Evolutionary conservation across 2,113 vertebrate genomes (phyloP), one percentile per base, ranked within the genome.

Genomic region (Pseudolaguvia tuberculata): DNA sequence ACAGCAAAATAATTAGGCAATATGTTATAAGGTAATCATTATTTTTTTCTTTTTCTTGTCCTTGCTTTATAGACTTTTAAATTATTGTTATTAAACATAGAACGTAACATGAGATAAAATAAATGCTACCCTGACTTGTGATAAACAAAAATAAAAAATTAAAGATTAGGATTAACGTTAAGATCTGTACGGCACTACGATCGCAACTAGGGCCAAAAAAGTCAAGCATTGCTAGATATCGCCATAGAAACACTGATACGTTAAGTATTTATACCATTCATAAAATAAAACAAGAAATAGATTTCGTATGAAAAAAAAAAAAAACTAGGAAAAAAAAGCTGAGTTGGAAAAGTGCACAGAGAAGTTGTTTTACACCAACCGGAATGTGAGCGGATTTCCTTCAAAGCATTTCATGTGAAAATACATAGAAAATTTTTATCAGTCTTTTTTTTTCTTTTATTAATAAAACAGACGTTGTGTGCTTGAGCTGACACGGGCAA

Each of bases 391-490:
- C 94, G 93, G 93, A 92, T 94, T 94, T 92, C 92, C 92, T 96
- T 95, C 93, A 97, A 98, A 98, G 95, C 94, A 93, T 94, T 96
- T 83, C 88, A 93, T 96, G 93, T 96, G 95, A 99, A 99, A 99
- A 99, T 98, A 96, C 95, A 94, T 97, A 98, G 96, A 76, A 98
- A 99, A 98, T 94, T 92, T 91, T 94, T 94, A 92, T 80, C 87
- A 87, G 86, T 29, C 82, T 88, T 88, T 53, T 88, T 53, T 78
- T 86, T 92, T 80, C 83, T 92, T 78, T 92, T 95, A 94, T 87
- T 94, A 95, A 94, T 92, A 83, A 88, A 95, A 94, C 92, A 27
- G 73, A 88, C 94, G 94, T 93, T 92, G 76, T 97, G 95, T 98
- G 96, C 95, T 99, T 95, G 92, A 95, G 94, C 93, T 90, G 88